These are phyloP conservation scores for Larimichthys polyactis DNA, from an alignment of 2,113 vertebrate genomes.

Conservation along the genomic window DNA sequence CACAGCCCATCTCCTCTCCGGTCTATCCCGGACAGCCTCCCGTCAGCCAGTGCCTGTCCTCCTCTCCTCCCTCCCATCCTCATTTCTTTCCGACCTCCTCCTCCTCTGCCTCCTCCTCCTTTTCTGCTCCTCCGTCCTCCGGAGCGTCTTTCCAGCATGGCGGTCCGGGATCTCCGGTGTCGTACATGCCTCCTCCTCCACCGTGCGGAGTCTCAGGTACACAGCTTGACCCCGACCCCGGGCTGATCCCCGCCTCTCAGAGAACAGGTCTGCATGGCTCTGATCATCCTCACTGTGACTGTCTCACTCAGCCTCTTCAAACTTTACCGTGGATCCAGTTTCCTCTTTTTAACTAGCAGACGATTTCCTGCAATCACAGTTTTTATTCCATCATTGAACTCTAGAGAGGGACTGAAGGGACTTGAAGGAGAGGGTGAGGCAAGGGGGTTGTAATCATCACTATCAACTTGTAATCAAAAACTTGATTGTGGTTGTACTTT, in stretches of 20 bases:
- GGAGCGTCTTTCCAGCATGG: constrained; percentile 93
- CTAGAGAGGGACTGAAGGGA: no score
- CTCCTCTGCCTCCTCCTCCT: constrained; percentile 42
- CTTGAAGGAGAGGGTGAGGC: no score
- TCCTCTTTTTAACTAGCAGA: not conserved
- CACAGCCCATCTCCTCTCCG: constrained; percentile 78
- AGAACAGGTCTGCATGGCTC: constrained; percentile 92
- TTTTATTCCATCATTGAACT: not conserved
- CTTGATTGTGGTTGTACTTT: no score
- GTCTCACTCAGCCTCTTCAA: not conserved
- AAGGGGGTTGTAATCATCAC: no score
- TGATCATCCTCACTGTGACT: constrained; percentile 32
- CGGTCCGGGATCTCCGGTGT: constrained; percentile 91
- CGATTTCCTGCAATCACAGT: not conserved
- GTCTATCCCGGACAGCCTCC: constrained; percentile 76
- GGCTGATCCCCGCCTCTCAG: constrained; percentile 89
- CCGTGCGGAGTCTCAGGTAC: constrained; percentile 94
- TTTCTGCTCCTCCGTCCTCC: constrained; percentile 72
- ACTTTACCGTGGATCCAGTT: no score
- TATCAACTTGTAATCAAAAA: no score
- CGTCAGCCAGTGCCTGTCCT: constrained; percentile 71
- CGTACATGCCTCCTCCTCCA: constrained; percentile 87
- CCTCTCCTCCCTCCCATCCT: constrained; percentile 75
- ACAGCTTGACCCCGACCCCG: constrained; percentile 85
- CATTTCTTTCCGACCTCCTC: constrained; percentile 70